phyloP scores from a whole-genome alignment of 1,140 invertebrate species.

The Nasonia longicornis region DNA sequence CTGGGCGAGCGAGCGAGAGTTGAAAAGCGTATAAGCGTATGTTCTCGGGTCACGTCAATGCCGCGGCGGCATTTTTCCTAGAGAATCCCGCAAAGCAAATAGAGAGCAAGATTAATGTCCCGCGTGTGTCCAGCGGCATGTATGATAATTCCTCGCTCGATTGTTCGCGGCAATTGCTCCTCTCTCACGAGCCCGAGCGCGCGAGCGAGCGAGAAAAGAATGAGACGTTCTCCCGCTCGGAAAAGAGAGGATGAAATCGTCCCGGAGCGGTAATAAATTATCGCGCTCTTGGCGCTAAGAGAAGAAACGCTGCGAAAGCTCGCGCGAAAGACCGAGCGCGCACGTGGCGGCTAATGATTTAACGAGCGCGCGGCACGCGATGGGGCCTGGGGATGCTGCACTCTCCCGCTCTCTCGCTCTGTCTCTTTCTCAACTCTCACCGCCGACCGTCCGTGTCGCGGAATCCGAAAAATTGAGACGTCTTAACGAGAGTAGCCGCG shows the following conservation, averaged over 20 bases:
- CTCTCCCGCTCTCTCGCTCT: not conserved
- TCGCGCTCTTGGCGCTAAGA: constrained; percentile 15
- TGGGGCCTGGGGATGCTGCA: constrained; percentile 2
- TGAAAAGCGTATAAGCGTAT: constrained; percentile 5
- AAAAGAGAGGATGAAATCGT: constrained; percentile 27
- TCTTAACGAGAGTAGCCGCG: constrained; percentile 1
- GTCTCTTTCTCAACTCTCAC: too few species aligned
- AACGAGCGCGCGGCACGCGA: constrained; percentile 36
- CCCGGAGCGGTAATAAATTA: constrained; percentile 41
- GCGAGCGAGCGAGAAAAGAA: not conserved
- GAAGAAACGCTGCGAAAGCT: not conserved
- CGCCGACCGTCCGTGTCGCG: not conserved
- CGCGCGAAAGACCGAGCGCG: not conserved
- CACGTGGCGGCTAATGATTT: constrained; percentile 39
- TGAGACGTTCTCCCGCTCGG: not conserved
- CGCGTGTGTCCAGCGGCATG: constrained; percentile 9
- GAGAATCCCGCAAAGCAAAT: constrained; percentile 18
- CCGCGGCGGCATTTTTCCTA: constrained; percentile 20
- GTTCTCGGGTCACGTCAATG: constrained; percentile 23
- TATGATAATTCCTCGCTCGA: constrained; percentile 32
- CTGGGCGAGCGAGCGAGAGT: not conserved
- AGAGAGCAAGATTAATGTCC: constrained; percentile 41
- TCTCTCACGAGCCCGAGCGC: not conserved
- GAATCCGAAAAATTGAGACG: constrained; percentile 40
- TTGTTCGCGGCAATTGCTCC: constrained; percentile 20